Evolutionary conservation across 2,113 vertebrate species (phyloP), one percentile per base, ranked within the genome.

Genomic region (Bos indicus): DNA sequence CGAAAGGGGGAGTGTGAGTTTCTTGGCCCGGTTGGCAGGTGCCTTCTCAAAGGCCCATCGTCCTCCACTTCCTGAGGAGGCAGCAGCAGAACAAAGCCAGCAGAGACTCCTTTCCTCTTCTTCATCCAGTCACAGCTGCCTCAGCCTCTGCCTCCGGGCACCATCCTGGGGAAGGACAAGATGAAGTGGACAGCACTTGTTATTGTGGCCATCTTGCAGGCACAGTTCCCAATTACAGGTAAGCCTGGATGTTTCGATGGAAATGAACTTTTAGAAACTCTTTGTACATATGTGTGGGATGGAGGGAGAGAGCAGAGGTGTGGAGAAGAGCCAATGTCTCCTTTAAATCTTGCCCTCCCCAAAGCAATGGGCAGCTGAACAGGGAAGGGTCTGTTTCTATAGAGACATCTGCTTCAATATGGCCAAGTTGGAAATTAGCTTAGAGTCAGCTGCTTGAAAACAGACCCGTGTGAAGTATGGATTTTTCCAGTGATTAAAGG

Each of bases 31-130:
- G 90, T 40, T 17, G 1, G 98, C 97, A 97, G 98, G 98, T 98
- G 98, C 97, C 51, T 97, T 97, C 97, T 8, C 6, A 93, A 90
- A 97, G 97, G 85, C 91, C 96, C 59, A 3, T 0, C 81, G 96
- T 95, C 95, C 96, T 62, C 33, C 86, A 98, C 98, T 99, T 99
- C 99, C 99, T 99, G 99, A 21, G 56, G 97, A 94, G 84, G 46
- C 93, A 26, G 11, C 94, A 82, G 84, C 83, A 5, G 30, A 97
- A 88, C 95, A 60, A 16, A 98, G 98, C 71, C 71, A 0, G 25
- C 56, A 62, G 81, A 94, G 95, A 52, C 83, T 19, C 46, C 60
- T 62, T 88, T 46, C 77, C 87, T 97, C 11, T 46, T 84, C 15
- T 36, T 40, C 1, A 2, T 62, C 80, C 4, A 0, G 62, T 64